Percentiles rank a stretch among this genome's conserved stretches.
Conservation (phyloP, 2,113 vertebrate genomes). For the Corythornis madagascariensis region DNA sequence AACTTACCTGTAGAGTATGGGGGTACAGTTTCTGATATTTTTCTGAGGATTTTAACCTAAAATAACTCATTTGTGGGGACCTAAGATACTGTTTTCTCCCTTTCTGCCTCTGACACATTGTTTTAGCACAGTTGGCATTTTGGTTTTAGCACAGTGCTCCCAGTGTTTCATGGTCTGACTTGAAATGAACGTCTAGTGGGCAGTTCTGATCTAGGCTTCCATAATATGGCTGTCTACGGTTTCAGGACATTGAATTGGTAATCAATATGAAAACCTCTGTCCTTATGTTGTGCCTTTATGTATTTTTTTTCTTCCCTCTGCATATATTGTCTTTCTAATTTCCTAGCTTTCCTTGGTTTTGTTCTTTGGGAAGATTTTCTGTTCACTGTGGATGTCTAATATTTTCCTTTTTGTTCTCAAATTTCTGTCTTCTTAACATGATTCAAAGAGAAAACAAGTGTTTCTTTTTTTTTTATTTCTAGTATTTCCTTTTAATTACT, state of each 20-base stretch:
- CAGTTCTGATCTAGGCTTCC: background rate
- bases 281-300: background rate
- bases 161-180: background rate
- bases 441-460: background rate
- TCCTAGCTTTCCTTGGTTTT: background rate
- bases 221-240: accelerated
- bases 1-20: background rate
- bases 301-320: background rate
- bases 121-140: background rate
- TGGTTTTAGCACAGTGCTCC: background rate
- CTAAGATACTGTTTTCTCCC: accelerated
- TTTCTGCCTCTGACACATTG: background rate
- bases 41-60: background rate
- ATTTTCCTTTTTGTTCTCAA: background rate
- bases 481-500: background rate
- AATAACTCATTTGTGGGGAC: background rate
- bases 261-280: background rate
- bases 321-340: background rate
- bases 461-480: background rate
- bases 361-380: background rate
- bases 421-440: background rate
- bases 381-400: background rate
- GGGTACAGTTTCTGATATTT: background rate
- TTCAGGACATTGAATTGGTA: background rate
- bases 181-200: background rate